phyloP scores from a whole-genome alignment of 2,888 invertebrate species.

The Ptilodon capucinus region DNA sequence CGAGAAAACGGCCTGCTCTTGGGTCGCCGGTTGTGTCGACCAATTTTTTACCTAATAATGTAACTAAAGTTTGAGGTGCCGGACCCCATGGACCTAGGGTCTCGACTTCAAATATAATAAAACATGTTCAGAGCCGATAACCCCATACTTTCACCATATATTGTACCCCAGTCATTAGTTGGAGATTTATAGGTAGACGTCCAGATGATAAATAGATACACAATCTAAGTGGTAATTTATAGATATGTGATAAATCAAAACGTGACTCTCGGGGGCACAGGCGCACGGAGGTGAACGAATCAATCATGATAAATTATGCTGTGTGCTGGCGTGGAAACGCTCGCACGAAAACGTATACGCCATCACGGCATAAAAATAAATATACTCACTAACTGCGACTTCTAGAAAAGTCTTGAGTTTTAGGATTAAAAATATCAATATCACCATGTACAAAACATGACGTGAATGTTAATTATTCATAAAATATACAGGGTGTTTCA shows the following conservation, averaged over 20 bases:
- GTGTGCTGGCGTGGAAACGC: conserved; percentile 35
- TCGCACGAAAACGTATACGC: conserved; percentile 20
- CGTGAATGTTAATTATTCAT: conserved; percentile 3
- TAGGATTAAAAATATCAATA: conserved; percentile 6
- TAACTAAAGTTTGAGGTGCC: too few species aligned
- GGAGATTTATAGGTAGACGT: conserved; percentile 29
- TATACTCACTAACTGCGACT: conserved; percentile 2
- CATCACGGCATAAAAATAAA: conserved; percentile 13
- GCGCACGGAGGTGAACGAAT: conserved; percentile 42
- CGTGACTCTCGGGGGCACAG: conserved; percentile 30
- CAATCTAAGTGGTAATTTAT: conserved; percentile 48
- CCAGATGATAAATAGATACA: conserved; percentile 38
- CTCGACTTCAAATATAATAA: too few species aligned
- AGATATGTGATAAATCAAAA: conserved; percentile 45
- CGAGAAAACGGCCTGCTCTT: too few species aligned
- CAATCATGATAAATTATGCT: conserved; percentile 49
- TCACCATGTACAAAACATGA: conserved; percentile 8
- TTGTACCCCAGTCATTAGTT: neutral
- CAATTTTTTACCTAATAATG: too few species aligned
- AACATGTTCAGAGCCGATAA: too few species aligned
- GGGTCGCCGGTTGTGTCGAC: too few species aligned
- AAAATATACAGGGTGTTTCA: too few species aligned
- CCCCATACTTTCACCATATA: too few species aligned
- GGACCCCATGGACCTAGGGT: too few species aligned
- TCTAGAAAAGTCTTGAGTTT: conserved; percentile 7